Evolutionary conservation across 2,113 vertebrate genomes (phyloP).

Genomic region (Macquaria australasica): DNA sequence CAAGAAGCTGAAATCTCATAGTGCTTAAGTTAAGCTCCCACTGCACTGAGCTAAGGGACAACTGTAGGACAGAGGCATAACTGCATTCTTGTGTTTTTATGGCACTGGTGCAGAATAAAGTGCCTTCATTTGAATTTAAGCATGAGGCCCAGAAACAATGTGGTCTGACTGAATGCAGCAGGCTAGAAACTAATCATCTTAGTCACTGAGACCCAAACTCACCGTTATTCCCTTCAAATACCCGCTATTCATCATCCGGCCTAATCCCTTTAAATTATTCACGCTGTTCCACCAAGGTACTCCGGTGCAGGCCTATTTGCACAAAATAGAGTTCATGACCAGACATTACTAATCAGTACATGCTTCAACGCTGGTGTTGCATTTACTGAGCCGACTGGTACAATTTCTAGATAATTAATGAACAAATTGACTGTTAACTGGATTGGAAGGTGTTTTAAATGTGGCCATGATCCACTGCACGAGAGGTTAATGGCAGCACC

Average conservation of each 20-base stretch:
- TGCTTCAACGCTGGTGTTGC: slow-evolving; percentile 40
- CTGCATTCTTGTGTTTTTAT: slow-evolving; percentile 38
- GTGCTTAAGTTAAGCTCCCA: slow-evolving; percentile 35
- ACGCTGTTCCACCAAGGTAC: slow-evolving; percentile 69
- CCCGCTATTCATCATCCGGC: slow-evolving; percentile 66
- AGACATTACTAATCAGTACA: slow-evolving; percentile 69
- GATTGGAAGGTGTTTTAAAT: slow-evolving; percentile 40
- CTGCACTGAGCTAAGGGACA: slow-evolving; percentile 21
- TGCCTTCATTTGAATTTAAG: slow-evolving; percentile 56
- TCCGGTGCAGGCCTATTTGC: slow-evolving; percentile 50
- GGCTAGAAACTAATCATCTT: slow-evolving; percentile 68
- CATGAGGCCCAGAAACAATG: slow-evolving; percentile 52
- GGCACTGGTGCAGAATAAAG: slow-evolving; percentile 47
- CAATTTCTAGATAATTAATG: slow-evolving; percentile 72
- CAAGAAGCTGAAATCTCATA: slow-evolving; percentile 30
- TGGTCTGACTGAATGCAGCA: slow-evolving; percentile 42
- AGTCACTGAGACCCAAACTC: slow-evolving; percentile 68
- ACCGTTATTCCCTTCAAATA: slow-evolving; percentile 61
- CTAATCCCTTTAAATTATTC: slow-evolving; percentile 80
- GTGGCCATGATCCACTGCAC: slow-evolving; percentile 39
- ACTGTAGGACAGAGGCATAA: slow-evolving; percentile 13
- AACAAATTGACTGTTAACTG: slow-evolving; percentile 66
- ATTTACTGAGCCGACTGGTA: slow-evolving; percentile 57
- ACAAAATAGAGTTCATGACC: slow-evolving; percentile 63
- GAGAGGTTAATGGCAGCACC: slow-evolving; percentile 22